phyloP scores from a whole-genome alignment of 2,113 vertebrate genomes.

The Seriola aureovittata region DNA sequence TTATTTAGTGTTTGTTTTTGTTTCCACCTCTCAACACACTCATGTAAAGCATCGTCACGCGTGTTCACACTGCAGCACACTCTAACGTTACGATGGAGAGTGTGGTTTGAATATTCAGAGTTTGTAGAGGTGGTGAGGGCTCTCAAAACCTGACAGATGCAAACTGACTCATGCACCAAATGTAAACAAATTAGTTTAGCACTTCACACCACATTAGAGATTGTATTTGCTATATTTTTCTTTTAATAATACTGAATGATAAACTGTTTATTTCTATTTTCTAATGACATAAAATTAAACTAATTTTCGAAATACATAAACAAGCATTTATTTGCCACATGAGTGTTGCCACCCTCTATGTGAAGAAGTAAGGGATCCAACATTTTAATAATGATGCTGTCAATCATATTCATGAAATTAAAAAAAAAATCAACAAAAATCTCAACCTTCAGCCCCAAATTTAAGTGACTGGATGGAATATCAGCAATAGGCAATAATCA shows the following conservation, averaged over 20 bases:
- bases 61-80: not conserved
- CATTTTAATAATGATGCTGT: too few species aligned
- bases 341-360: too few species aligned
- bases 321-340: not conserved
- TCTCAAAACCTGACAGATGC: not conserved
- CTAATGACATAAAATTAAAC: not conserved
- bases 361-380: too few species aligned
- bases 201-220: not conserved
- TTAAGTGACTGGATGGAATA: too few species aligned
- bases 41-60: slow-evolving; percentile 11
- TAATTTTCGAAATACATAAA: not conserved
- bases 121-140: not conserved
- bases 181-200: not conserved
- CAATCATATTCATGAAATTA: too few species aligned
- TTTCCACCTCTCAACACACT: not conserved
- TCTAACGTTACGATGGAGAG: not conserved
- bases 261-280: not conserved
- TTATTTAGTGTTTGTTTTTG: slow-evolving; percentile 28
- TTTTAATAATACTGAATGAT: not conserved
- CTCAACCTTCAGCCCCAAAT: too few species aligned
- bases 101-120: slow-evolving; percentile 3
- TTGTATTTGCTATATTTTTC: not conserved
- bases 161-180: not conserved
- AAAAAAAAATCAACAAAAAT: too few species aligned
- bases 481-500: too few species aligned